Evolutionary conservation across 2,113 vertebrate genomes (phyloP).

Genomic region (Lepisosteus oculatus): DNA sequence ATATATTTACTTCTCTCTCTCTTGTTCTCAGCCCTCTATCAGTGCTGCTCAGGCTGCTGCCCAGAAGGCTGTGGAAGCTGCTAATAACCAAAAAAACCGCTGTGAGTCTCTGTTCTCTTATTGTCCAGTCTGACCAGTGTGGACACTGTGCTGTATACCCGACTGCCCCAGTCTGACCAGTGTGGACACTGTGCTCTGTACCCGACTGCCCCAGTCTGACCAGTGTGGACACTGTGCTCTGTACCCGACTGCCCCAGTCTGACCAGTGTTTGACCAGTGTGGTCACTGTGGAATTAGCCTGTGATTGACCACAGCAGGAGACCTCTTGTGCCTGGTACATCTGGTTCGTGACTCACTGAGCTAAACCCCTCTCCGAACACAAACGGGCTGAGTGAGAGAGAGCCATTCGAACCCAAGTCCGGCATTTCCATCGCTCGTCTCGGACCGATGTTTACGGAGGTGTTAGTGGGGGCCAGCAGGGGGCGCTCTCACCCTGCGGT

Average conservation of each 20-base stretch:
- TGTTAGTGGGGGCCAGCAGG: no score
- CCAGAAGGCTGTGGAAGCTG: constrained; percentile 76
- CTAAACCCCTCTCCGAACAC: no score
- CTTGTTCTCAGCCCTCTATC: constrained; percentile 38
- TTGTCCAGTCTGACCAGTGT: not conserved
- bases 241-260: constrained; percentile 7
- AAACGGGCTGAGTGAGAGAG: no score
- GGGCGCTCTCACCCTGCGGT: no score
- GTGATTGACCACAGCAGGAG: no score
- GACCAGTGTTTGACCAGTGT: not conserved
- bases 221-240: not conserved
- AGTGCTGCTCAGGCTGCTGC: constrained; percentile 76
- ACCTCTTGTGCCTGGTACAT: no score
- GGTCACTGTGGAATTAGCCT: not conserved
- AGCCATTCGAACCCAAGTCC: no score
- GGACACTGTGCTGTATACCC: not conserved
- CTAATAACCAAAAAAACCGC: constrained; percentile 77
- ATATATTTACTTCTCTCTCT: constrained; percentile 26
- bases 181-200: not conserved
- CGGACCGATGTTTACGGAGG: no score
- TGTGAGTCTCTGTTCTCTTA: constrained; percentile 63
- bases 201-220: not conserved
- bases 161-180: not conserved
- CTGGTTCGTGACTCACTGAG: no score
- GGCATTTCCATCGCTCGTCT: no score